Evolutionary conservation across 2,888 invertebrate genomes (phyloP).

Genomic region (Hypolimnas misippus): DNA sequence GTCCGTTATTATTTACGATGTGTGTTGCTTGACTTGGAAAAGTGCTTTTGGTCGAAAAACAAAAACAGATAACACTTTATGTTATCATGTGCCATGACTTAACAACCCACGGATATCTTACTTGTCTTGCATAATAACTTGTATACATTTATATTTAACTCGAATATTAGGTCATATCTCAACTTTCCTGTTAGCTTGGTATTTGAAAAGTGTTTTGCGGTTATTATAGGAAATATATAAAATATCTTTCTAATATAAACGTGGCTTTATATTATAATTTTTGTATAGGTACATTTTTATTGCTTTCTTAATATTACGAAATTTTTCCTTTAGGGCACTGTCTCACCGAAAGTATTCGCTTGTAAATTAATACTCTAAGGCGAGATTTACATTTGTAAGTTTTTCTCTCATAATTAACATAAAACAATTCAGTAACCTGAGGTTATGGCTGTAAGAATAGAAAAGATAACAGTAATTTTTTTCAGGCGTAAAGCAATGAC

Average conservation of each 20-base stretch:
- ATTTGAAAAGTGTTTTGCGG: constrained; percentile 12
- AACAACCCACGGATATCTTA: neutral
- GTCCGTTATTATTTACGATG: constrained; percentile 36
- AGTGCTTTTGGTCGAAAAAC: constrained; percentile 3
- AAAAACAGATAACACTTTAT: constrained; percentile 12
- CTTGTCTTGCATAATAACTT: constrained; percentile 16
- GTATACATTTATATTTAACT: constrained; percentile 4
- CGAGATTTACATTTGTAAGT: too few species aligned
- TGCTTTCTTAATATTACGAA: too few species aligned
- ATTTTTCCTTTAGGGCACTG: too few species aligned
- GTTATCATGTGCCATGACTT: neutral
- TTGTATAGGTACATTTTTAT: too few species aligned
- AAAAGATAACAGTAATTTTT: too few species aligned
- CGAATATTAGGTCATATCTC: constrained; percentile 7
- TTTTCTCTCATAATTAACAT: too few species aligned
- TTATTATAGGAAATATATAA: neutral
- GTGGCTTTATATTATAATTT: too few species aligned
- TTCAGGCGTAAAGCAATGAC: too few species aligned
- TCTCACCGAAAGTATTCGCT: too few species aligned
- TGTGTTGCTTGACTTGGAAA: constrained; percentile 13
- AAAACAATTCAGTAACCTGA: too few species aligned
- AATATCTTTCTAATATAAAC: neutral
- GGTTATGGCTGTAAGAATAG: too few species aligned
- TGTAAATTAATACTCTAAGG: too few species aligned
- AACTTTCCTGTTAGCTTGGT: constrained; percentile 11